Percentiles rank a stretch among this genome's conserved stretches.
Conservation (phyloP, 1,140 invertebrate species). For the Contarinia nasturtii region DNA sequence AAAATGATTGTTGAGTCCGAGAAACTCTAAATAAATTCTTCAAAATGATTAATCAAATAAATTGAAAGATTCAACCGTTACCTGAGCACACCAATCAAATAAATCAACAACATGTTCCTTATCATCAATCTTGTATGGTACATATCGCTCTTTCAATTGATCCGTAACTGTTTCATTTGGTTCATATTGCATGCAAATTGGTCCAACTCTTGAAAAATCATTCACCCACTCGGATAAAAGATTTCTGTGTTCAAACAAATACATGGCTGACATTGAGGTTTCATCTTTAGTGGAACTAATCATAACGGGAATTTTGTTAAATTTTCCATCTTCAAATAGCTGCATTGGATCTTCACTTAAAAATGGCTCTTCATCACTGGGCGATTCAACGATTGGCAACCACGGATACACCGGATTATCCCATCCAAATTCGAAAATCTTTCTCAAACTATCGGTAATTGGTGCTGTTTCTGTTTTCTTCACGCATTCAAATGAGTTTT, state of each 20-base stretch:
- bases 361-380: conserved; percentile 40
- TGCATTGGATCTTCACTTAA: conserved; percentile 31
- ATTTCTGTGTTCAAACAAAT: neutral
- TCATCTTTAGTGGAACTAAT: neutral
- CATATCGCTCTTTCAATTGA: neutral
- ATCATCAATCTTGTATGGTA: neutral
- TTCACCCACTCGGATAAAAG: neutral
- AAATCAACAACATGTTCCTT: neutral
- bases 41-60: too few relatives aligned
- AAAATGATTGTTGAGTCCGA: neutral
- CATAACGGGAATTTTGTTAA: conserved; percentile 30
- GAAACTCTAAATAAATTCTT: neutral
- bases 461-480: neutral
- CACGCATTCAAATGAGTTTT: neutral
- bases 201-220: neutral
- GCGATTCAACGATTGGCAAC: conserved; percentile 38
- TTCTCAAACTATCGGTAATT: conserved; percentile 6
- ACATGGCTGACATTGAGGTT: neutral
- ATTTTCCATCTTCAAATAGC: conserved; percentile 28
- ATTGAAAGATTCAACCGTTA: neutral
- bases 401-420: conserved; percentile 20
- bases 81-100: neutral
- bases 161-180: neutral
- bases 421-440: conserved; percentile 7
- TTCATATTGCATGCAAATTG: neutral